Percentiles rank a stretch among this genome's conserved stretches.
These are phyloP conservation scores for Argynnis bischoffii DNA, from an alignment of 2,888 invertebrate genomes.

Conservation along the genomic window DNA sequence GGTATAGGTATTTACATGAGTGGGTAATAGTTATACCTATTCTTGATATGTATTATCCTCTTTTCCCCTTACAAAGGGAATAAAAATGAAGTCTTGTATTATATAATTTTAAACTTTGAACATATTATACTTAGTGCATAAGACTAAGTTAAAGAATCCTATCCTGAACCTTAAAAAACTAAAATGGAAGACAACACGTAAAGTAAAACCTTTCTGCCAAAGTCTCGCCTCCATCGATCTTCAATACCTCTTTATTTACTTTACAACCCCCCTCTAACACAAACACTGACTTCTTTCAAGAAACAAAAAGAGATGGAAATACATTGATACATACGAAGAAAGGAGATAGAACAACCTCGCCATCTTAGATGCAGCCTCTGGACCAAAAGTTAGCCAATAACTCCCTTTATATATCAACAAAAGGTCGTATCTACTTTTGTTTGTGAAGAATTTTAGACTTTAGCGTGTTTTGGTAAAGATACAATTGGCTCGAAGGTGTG, in stretches of 20 bases:
- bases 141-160: background rate
- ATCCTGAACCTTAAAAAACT: background rate
- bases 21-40: too few relatives aligned
- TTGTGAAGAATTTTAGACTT: slow-evolving; percentile 53
- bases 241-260: slow-evolving; percentile 68
- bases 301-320: slow-evolving; percentile 61
- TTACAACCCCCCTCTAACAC: slow-evolving; percentile 64
- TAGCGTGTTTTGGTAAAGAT: slow-evolving; percentile 51
- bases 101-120: background rate
- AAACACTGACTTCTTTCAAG: slow-evolving; percentile 77
- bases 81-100: background rate
- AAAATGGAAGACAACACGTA: slow-evolving; percentile 21
- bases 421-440: slow-evolving; percentile 36
- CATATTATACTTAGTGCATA: too few relatives aligned
- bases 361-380: slow-evolving; percentile 79
- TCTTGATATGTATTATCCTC: too few relatives aligned
- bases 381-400: slow-evolving; percentile 81
- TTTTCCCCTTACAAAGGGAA: too few relatives aligned
- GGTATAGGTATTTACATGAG: too few relatives aligned
- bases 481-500: slow-evolving; percentile 46
- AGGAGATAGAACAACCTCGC: slow-evolving; percentile 63
- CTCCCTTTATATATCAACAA: slow-evolving; percentile 49
- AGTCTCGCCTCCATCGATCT: slow-evolving; percentile 53
- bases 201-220: slow-evolving; percentile 8
- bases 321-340: slow-evolving; percentile 45